Evolutionary conservation across 1,140 invertebrate species (phyloP).

Genomic region (Aphelenchoides besseyi): DNA sequence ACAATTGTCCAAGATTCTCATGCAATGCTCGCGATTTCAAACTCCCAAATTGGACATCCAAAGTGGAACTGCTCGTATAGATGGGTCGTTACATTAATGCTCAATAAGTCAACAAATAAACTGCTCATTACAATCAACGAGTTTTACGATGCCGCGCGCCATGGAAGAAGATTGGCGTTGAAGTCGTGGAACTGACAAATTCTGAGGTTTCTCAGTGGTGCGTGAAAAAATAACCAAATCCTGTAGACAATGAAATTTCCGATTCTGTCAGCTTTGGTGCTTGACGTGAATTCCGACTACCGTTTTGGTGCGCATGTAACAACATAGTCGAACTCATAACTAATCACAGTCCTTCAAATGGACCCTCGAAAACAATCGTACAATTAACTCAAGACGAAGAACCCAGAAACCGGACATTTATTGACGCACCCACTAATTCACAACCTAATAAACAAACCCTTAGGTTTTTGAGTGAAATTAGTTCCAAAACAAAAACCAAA

Average conservation of each 20-base stretch:
- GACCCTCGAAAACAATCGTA: no score
- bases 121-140: not conserved
- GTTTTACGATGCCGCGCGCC: slow-evolving; percentile 1
- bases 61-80: no score
- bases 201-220: not conserved
- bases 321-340: no score
- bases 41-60: not conserved
- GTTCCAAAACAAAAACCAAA: no score
- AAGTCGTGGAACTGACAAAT: not conserved
- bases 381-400: no score
- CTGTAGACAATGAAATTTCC: slow-evolving; percentile 3
- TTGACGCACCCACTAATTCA: no score
- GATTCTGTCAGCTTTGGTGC: not conserved
- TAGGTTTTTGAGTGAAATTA: no score
- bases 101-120: not conserved
- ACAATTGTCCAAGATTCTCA: not conserved
- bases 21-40: not conserved
- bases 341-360: no score
- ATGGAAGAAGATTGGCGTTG: not conserved
- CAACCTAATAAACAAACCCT: no score
- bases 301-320: not conserved
- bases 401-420: no score
- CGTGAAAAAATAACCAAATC: slow-evolving; percentile 3
- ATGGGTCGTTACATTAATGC: not conserved
- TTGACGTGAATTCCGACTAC: not conserved